Base-by-base conservation (phyloP, 2,888 invertebrate species). In the Arrhopalites spinosus region DNA sequence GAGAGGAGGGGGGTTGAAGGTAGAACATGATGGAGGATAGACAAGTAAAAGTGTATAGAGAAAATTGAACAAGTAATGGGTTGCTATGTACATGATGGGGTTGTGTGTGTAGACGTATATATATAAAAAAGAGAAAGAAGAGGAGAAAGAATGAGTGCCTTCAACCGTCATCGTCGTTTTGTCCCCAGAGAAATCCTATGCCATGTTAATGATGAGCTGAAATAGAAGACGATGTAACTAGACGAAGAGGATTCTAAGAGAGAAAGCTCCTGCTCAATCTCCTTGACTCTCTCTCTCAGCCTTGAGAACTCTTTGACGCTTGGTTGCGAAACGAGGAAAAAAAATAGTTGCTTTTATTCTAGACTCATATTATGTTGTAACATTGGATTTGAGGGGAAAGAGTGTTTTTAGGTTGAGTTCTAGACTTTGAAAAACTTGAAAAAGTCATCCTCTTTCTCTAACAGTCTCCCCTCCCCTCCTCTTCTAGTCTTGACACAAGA, bases 181-280 rank as follows among this genome's bases (percentile, higher is more conserved):
- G 67, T 74, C 73, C 59, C 73, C 20, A 67, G 67, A 36, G 73
- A 74, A 67, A 74, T 66, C 53, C 67, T 36, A 74, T 73, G 64
- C 66, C 66, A 69, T 69, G 69, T 69, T 74, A 74, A 67, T 67
- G 73, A 74, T 66, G 73, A 59, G 50, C 36, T 74, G 73, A 56
- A 67, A 74, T 74, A 66, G 36, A 67, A 67, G 73, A 66, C 64
- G 50, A 50, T 73, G 73, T 66, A 73, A 66, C 64, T 47, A 64
- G 66, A 73, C 30, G 29, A 72, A 29, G n/a, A n/a, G 66, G 36
- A 36, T 3, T 11, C 36, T 11, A 36, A 20, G 67, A 27, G 29
- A 69, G 69, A 53, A 53, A 69, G 27, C 53, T 47, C 20, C n/a
- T 63, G 20, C 29, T 63, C 63, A 25, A 15, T 50, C 50, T 50